These are phyloP conservation scores for Thalassarche chlororhynchos DNA, from an alignment of 2,113 vertebrate species.

Conservation along the genomic window DNA sequence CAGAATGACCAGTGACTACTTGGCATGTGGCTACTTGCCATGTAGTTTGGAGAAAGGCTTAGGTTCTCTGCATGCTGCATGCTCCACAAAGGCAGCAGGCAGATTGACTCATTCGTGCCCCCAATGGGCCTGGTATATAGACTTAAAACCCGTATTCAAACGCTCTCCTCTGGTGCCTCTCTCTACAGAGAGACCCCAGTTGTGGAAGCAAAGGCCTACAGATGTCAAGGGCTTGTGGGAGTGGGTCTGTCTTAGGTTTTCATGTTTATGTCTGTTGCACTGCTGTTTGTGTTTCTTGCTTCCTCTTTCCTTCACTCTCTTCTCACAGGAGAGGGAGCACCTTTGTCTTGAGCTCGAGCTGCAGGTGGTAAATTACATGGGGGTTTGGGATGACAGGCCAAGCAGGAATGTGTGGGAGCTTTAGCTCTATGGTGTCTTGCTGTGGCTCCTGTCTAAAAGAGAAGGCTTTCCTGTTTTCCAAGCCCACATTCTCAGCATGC, in stretches of 20 bases:
- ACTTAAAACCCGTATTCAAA: neutral
- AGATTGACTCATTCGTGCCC: neutral
- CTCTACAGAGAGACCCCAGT: neutral
- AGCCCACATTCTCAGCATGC: neutral
- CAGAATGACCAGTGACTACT: neutral
- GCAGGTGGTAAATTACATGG: neutral
- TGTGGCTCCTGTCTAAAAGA: neutral
- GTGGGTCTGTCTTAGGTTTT: neutral
- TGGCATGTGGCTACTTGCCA: neutral
- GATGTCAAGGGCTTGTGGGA: neutral
- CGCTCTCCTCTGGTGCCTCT: neutral
- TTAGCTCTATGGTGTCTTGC: neutral
- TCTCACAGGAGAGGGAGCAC: neutral
- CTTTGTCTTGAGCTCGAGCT: neutral
- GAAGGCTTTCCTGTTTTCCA: neutral
- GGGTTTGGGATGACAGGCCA: neutral
- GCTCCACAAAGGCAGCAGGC: neutral
- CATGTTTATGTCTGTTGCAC: neutral
- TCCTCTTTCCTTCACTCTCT: neutral
- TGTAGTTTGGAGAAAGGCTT: neutral
- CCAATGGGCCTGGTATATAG: accelerated
- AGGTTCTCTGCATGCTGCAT: neutral
- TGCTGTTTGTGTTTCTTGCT: neutral
- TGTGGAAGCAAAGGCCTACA: neutral
- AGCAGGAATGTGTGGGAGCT: neutral